A percentile compares a stretch with the other conserved stretches of the same genome.
Evolutionary conservation across 2,888 invertebrate genomes (phyloP).

Genomic region (Pseudanteris insignis): DNA sequence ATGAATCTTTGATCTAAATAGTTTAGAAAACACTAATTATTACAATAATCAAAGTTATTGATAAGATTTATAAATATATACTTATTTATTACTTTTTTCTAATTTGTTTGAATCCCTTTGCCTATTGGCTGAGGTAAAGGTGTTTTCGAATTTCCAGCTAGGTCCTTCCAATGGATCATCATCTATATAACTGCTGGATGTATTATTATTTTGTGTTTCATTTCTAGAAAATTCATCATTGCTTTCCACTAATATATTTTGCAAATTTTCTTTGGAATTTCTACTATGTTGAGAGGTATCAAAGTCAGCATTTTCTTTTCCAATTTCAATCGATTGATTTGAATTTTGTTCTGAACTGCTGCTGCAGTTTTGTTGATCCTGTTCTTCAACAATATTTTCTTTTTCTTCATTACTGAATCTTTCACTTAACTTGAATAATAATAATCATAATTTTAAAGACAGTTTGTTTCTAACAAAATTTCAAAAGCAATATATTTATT

Average conservation of each 20-base stretch:
- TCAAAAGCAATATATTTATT: too few species aligned
- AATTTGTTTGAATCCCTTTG: constrained; percentile 3
- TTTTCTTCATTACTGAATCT: too few species aligned
- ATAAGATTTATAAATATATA: too few species aligned
- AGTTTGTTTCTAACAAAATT: too few species aligned
- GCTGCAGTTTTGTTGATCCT: too few species aligned
- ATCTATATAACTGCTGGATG: constrained; percentile 17
- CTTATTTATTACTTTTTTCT: constrained; percentile 6
- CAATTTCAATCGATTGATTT: constrained; percentile 17
- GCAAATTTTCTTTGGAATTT: background rate
- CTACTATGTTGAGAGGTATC: background rate
- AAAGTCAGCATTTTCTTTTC: background rate
- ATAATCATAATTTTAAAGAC: too few species aligned
- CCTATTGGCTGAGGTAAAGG: constrained; percentile 2
- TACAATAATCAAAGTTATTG: too few species aligned
- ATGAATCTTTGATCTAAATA: too few species aligned
- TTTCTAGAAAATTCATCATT: constrained; percentile 9
- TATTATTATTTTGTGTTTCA: constrained; percentile 3
- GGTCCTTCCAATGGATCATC: constrained; percentile 62
- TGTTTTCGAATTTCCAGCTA: constrained; percentile 54
- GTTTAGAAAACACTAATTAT: too few species aligned
- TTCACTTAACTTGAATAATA: too few species aligned
- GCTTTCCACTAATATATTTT: too few species aligned
- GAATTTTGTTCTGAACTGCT: constrained; percentile 24
- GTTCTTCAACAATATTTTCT: too few species aligned